Percentiles rank a stretch among this genome's conserved stretches.
Conservation (phyloP, 2,797 vertebrate species). For the Natrix natrix region DNA sequence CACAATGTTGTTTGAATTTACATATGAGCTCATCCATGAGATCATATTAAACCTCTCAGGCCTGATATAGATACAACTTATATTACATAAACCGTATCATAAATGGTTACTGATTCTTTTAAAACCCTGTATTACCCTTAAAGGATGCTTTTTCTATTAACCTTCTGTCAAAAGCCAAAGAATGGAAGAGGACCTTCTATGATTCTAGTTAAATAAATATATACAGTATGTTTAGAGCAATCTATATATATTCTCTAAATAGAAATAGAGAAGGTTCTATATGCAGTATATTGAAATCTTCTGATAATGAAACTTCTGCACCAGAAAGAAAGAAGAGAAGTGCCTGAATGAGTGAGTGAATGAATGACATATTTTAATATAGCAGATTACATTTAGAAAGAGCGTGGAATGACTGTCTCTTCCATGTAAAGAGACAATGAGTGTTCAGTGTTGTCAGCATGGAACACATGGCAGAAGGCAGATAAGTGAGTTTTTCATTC, state of each 20-base stretch:
- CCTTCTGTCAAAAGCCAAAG: neutral
- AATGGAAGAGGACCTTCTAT: neutral
- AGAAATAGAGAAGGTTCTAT: neutral
- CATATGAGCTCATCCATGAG: neutral
- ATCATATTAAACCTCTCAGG: neutral
- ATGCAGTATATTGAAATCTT: neutral
- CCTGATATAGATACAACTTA: neutral
- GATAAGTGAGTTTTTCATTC: neutral
- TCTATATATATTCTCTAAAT: neutral
- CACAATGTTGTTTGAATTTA: neutral
- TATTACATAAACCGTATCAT: neutral
- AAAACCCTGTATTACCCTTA: neutral
- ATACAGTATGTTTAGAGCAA: neutral
- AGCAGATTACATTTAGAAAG: neutral
- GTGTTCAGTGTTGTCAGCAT: neutral
- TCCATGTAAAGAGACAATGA: neutral
- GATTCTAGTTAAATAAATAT: neutral
- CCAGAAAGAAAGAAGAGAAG: neutral
- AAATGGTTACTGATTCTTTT: neutral
- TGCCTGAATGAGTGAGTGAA: neutral
- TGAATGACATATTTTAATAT: neutral
- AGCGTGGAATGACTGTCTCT: neutral
- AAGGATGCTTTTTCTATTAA: neutral
- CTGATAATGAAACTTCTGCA: neutral
- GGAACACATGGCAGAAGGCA: neutral